Evolutionary conservation across 2,797 vertebrate genomes (phyloP).

Genomic region (Darevskia mixta): DNA sequence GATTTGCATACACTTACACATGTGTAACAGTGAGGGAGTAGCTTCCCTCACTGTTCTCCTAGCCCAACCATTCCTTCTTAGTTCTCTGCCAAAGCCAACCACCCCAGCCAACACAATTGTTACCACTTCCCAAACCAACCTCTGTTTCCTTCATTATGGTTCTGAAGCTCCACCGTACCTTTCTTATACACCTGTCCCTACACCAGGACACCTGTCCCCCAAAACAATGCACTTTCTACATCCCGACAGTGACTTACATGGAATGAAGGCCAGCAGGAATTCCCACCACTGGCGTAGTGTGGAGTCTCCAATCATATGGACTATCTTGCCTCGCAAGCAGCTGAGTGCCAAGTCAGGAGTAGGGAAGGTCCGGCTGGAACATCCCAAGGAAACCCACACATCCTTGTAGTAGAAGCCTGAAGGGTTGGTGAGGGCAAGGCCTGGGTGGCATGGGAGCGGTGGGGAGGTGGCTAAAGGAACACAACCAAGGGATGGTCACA

Average conservation of each 20-base stretch:
- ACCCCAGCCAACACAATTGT: too few species aligned
- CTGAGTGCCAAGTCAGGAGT: not conserved
- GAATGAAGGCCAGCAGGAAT: conserved; percentile 45
- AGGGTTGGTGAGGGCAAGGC: not conserved
- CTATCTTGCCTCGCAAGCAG: not conserved
- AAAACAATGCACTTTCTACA: not conserved
- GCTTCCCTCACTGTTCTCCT: too few species aligned
- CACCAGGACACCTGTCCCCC: not conserved
- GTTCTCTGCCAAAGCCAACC: not conserved
- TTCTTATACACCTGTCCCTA: too few species aligned
- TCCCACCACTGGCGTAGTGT: conserved; percentile 72
- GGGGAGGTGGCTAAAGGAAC: conserved; percentile 54
- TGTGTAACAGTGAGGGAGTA: too few species aligned
- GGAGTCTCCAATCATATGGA: conserved; percentile 72
- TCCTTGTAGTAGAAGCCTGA: conserved; percentile 57
- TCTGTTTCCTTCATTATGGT: not conserved
- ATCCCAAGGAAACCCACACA: conserved; percentile 65
- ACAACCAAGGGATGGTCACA: not conserved
- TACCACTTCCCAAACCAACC: not conserved
- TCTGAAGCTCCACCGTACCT: not conserved
- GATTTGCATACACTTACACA: too few species aligned
- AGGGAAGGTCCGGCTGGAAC: not conserved
- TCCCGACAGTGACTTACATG: not conserved
- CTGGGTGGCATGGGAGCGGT: conserved; percentile 33
- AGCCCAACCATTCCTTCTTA: not conserved